Conservation (phyloP, 2,113 vertebrate species). For the Oryctolagus cuniculus region mOryCun1.1 NC_091441.1:61342001-61342500, state of each 20-base stretch:
- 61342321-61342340: background rate
- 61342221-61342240: fast-evolving
- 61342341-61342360: background rate
- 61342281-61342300: background rate
- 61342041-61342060: too few species aligned
- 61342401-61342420: background rate
- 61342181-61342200: background rate
- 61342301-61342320: background rate
- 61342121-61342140: background rate
- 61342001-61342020: too few species aligned
- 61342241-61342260: background rate
- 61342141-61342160: background rate
- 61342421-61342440: background rate
- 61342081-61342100: too few species aligned
- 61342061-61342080: too few species aligned
- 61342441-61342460: background rate
- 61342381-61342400: background rate
- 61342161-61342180: background rate
- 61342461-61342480: background rate
- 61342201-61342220: background rate
- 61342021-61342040: too few species aligned
- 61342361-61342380: background rate
- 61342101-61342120: background rate
- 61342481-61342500: background rate
- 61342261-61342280: background rate